A percentile compares a stretch with the other conserved stretches of the same genome.
phyloP scores from a whole-genome alignment of 1,140 invertebrate species.

The Drosophila pectinifera region DNA sequence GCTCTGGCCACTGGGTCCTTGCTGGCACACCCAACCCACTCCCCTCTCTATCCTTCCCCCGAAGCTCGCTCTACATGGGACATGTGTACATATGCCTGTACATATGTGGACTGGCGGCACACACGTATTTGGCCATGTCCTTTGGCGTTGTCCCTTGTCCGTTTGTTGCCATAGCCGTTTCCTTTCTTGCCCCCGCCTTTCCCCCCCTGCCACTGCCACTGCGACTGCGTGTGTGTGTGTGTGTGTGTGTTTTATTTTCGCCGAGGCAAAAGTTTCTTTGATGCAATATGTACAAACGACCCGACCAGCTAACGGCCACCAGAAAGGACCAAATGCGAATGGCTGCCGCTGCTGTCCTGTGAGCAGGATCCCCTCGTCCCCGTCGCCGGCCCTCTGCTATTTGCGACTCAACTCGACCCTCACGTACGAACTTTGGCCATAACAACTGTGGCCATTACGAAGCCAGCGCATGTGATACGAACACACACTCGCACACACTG shows the following conservation, averaged over 20 bases:
- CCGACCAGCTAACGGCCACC: conserved; percentile 52
- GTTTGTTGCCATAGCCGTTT: conserved; percentile 46
- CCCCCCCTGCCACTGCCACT: conserved; percentile 52
- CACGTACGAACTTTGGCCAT: conserved; percentile 83
- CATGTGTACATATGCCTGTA: conserved; percentile 13
- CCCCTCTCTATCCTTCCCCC: too few species aligned
- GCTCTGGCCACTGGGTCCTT: conserved; percentile 17
- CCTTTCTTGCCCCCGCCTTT: conserved; percentile 54
- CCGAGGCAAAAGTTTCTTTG: conserved; percentile 70
- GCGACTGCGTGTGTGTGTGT: conserved; percentile 66
- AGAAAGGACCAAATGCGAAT: conserved; percentile 59
- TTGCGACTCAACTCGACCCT: conserved; percentile 69
- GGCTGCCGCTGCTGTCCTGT: conserved; percentile 36
- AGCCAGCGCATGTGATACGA: conserved; percentile 64
- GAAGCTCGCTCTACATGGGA: conserved; percentile 1
- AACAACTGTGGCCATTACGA: conserved; percentile 83
- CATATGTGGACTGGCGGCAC: conserved; percentile 21
- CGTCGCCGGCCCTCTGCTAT: conserved; percentile 13
- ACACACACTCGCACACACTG: conserved; percentile 18
- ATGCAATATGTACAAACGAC: conserved; percentile 81
- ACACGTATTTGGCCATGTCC: conserved; percentile 36
- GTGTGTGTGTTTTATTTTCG: conserved; percentile 65
- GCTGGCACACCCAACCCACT: conserved; percentile 5
- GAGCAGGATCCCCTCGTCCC: conserved; percentile 13
- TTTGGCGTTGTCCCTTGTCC: conserved; percentile 53